Conservation (phyloP, 2,888 invertebrate genomes). For the Apocheima hispidaria region DNA sequence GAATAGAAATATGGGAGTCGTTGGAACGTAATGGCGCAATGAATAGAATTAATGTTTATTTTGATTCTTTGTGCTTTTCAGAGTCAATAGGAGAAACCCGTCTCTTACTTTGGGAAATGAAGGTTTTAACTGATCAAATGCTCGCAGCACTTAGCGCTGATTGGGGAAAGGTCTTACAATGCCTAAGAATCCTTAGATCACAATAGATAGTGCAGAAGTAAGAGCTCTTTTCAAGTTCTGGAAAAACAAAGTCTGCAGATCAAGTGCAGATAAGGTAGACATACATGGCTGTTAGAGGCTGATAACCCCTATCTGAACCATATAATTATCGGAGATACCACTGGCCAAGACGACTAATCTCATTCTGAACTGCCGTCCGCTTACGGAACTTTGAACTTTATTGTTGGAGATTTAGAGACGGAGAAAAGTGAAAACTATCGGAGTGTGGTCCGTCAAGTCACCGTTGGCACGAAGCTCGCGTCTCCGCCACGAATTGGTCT, state of each 20-base stretch:
- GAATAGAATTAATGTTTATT: conserved; percentile 2
- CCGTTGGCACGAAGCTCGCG: conserved; percentile 74
- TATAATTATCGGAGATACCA: conserved; percentile 83
- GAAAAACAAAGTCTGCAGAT: conserved; percentile 64
- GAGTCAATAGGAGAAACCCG: conserved; percentile 8
- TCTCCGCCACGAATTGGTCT: conserved; percentile 83
- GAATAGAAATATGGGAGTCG: conserved; percentile 21
- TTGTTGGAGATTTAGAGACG: conserved; percentile 47
- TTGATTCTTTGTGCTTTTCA: conserved; percentile 16
- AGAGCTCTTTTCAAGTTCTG: conserved; percentile 32
- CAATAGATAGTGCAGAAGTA: not conserved
- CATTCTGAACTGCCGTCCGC: conserved; percentile 49
- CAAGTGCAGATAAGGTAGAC: conserved; percentile 66
- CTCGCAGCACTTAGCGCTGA: not conserved
- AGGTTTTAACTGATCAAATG: conserved; percentile 8
- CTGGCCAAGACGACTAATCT: conserved; percentile 72
- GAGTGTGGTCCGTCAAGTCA: conserved; percentile 60
- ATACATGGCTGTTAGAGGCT: conserved; percentile 78
- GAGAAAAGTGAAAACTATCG: conserved; percentile 42
- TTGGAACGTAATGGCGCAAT: conserved; percentile 4
- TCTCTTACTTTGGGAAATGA: conserved; percentile 15
- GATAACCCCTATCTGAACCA: conserved; percentile 81
- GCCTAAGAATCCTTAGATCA: not conserved
- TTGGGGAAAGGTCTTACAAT: not conserved
- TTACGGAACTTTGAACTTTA: conserved; percentile 56